Evolutionary conservation across 2,888 invertebrate genomes (phyloP), one percentile per base, ranked within the genome.

Genomic region (Stomorhina lunata): DNA sequence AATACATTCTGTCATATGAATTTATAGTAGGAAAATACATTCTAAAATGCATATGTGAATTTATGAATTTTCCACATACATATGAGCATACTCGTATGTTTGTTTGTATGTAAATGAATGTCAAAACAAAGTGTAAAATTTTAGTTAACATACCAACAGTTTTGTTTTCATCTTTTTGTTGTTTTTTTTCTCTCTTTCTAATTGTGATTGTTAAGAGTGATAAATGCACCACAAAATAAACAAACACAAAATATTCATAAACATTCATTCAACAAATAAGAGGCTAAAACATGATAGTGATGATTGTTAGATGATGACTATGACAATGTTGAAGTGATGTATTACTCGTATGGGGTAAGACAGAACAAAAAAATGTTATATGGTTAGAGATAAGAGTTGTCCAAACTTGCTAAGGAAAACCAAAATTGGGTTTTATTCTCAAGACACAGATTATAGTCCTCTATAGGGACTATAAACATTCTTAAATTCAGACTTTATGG

Each of bases 141-240:
- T n/a, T 75, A 79, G 82, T 82, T 82, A 75, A 78, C 79, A 75
- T 75, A 71, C 75, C 75, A 78, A 55, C 43, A 66, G n/a, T 50
- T 7, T 68, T 29, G 34, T 65, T 61, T 66, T 34, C 20, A 15
- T 17, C 6, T 32, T 12, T 77, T n/a, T 53, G 12, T 10, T 32
- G 17, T 22, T 32, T 37, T 63, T 29, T 50, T 50, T 20, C 29
- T 63, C 17, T n/a, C 34, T 50, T 17, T 34, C 17, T 22, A 20
- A 57, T 37, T 71, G 43, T 79, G 79, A 66, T 79, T 79, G 75
- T 79, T 71, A 53, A 71, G 66, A 76, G 77, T 89, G 88, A 89
- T 89, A 88, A 88, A 88, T 88, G 80, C 87, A 88, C 88, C 89
- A 86, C 88, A 89, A 87, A 87, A 89, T 87, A 89, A 88, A 81